phyloP scores from a whole-genome alignment of 2,888 invertebrate species.

The Sminthurinus aureus region DNA sequence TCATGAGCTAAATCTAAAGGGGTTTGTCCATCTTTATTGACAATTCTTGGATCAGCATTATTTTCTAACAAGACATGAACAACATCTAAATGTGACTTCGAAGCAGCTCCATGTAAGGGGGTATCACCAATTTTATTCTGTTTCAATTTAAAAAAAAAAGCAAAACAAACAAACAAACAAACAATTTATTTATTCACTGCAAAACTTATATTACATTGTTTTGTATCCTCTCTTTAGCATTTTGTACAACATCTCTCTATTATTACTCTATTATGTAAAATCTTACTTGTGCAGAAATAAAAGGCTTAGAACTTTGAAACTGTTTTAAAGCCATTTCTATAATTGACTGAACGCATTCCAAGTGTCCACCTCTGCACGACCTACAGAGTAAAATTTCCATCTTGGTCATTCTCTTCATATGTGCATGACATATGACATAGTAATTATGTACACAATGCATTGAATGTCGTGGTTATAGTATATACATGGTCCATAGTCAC shows the following conservation, averaged over 20 bases:
- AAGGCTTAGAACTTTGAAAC: constrained; percentile 46
- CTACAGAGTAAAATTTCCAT: too few relatives aligned
- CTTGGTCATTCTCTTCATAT: too few relatives aligned
- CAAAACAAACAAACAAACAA: too few relatives aligned
- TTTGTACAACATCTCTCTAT: too few relatives aligned
- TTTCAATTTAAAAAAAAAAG: neutral
- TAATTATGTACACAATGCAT: too few relatives aligned
- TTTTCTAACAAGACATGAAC: constrained; percentile 67
- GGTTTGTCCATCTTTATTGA: constrained; percentile 67
- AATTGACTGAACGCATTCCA: constrained; percentile 53
- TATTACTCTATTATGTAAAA: neutral
- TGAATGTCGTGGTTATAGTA: too few relatives aligned
- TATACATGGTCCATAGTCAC: too few relatives aligned
- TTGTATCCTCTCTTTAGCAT: too few relatives aligned
- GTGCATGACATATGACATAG: too few relatives aligned
- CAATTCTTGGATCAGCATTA: constrained; percentile 66
- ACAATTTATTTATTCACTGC: too few relatives aligned
- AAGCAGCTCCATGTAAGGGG: constrained; percentile 70
- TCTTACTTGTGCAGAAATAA: constrained; percentile 50
- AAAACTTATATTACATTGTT: too few relatives aligned
- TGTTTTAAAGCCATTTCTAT: constrained; percentile 44
- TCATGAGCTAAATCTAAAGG: constrained; percentile 68
- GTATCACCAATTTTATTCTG: constrained; percentile 75
- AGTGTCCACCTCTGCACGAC: constrained; percentile 45
- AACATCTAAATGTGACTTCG: constrained; percentile 69